Percentiles rank a stretch among this genome's conserved stretches.
phyloP scores from a whole-genome alignment of 2,888 invertebrate species.

The Nysson spinosus region DNA sequence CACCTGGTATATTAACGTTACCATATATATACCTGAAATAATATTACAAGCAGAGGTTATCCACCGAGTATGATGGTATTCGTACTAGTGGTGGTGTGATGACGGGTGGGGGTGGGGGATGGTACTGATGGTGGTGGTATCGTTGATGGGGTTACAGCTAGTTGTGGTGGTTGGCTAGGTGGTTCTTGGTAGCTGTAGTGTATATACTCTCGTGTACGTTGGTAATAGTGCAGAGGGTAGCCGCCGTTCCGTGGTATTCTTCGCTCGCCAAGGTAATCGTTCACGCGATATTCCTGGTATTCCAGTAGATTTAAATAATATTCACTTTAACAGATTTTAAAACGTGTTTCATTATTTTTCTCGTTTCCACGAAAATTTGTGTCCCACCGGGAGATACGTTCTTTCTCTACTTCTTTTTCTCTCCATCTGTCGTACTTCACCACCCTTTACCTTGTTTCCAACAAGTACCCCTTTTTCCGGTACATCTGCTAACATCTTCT shows the following conservation, averaged over 20 bases:
- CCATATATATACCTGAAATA: conserved; percentile 56
- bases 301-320: conserved; percentile 68
- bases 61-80: conserved; percentile 36
- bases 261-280: conserved; percentile 55
- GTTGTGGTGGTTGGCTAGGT: conserved; percentile 13
- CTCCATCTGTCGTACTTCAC: conserved; percentile 6
- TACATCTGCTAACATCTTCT: too few species aligned
- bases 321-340: conserved; percentile 67
- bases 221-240: conserved; percentile 30
- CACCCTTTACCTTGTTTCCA: not conserved
- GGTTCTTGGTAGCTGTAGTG: too few species aligned
- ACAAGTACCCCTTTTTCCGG: not conserved
- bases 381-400: conserved; percentile 58
- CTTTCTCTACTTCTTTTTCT: too few species aligned
- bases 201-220: conserved; percentile 29
- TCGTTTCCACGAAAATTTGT: conserved; percentile 58
- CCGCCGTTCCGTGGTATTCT: conserved; percentile 24
- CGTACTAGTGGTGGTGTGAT: conserved; percentile 37
- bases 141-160: conserved; percentile 3
- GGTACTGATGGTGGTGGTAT: conserved; percentile 30
- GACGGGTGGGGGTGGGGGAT: conserved; percentile 45
- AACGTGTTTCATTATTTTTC: conserved; percentile 62
- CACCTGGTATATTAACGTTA: conserved; percentile 27
- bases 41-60: conserved; percentile 62
- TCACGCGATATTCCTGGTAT: conserved; percentile 64